Evolutionary conservation across 2,797 vertebrate genomes (phyloP).

Genomic region (Pseudomugil gertrudae): DNA sequence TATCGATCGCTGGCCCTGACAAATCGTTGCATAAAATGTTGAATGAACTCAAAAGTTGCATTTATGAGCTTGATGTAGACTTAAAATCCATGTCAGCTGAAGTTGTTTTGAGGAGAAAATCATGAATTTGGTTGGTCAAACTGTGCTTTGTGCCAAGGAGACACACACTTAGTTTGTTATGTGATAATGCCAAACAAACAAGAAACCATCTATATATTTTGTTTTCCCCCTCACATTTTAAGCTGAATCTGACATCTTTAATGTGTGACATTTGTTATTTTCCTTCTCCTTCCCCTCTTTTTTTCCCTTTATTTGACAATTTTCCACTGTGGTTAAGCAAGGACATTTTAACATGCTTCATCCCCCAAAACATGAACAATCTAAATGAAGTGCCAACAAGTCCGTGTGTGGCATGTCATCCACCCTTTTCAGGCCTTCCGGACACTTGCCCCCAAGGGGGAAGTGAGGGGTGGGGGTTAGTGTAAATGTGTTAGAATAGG

Average conservation of each 20-base stretch:
- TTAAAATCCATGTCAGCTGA: constrained; percentile 37
- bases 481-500: constrained; percentile 46
- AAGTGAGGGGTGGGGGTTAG: constrained; percentile 19
- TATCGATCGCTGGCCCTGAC: constrained; percentile 63
- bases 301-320: constrained; percentile 42
- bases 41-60: constrained; percentile 54
- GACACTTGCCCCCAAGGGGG: constrained; percentile 56
- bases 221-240: no score
- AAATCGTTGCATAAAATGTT: constrained; percentile 51
- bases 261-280: neutral
- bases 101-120: neutral
- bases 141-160: constrained; percentile 33
- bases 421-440: constrained; percentile 51
- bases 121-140: constrained; percentile 6
- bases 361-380: constrained; percentile 69
- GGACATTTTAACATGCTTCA: constrained; percentile 66
- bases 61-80: constrained; percentile 28
- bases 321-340: constrained; percentile 50
- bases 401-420: constrained; percentile 65
- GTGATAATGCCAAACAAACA: constrained; percentile 13
- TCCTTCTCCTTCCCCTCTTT: constrained; percentile 18
- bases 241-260: neutral
- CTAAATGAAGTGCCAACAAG: constrained; percentile 76
- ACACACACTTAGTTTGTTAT: constrained; percentile 16
- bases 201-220: neutral